These are phyloP conservation scores for Drosophila kanekoi DNA, from an alignment of 2,888 invertebrate genomes.

Conservation along the genomic window DNA sequence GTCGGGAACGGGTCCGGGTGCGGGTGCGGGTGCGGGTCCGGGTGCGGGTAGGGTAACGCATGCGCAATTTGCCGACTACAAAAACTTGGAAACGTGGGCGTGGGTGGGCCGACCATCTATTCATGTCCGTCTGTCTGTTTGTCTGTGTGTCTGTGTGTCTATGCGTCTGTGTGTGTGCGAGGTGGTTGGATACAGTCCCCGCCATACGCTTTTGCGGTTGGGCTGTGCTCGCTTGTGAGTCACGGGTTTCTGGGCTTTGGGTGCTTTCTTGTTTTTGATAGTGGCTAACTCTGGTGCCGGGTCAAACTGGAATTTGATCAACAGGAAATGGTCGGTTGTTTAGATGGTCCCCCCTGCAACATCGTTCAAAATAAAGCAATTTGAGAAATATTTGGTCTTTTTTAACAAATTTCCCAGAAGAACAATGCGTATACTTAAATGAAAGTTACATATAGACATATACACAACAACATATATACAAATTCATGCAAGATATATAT, in stretches of 20 bases:
- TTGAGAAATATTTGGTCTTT: not conserved
- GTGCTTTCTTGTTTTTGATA: constrained; percentile 21
- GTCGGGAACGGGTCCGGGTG: constrained; percentile 15
- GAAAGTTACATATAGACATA: not conserved
- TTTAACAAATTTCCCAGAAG: not conserved
- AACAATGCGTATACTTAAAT: not conserved
- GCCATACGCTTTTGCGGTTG: constrained; percentile 53
- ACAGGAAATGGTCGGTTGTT: constrained; percentile 63
- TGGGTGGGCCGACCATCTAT: constrained; percentile 61
- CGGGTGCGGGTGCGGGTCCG: not conserved
- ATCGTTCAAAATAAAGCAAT: not conserved
- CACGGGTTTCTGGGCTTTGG: constrained; percentile 48
- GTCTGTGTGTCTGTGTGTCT: constrained; percentile 16
- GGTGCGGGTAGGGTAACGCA: constrained; percentile 57
- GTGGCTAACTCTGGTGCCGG: constrained; percentile 31
- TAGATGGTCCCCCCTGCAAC: constrained; percentile 6
- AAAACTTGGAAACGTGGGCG: constrained; percentile 51
- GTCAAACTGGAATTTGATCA: constrained; percentile 56
- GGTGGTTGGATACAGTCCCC: constrained; percentile 39
- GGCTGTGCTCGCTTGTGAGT: constrained; percentile 43
- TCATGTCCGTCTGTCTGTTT: constrained; percentile 1
- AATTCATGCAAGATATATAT: not conserved
- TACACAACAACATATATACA: not conserved
- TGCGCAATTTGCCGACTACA: constrained; percentile 62
- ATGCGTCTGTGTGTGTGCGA: constrained; percentile 11